phyloP scores from a whole-genome alignment of 1,140 invertebrate species.

The Coptotermes formosanus region DNA sequence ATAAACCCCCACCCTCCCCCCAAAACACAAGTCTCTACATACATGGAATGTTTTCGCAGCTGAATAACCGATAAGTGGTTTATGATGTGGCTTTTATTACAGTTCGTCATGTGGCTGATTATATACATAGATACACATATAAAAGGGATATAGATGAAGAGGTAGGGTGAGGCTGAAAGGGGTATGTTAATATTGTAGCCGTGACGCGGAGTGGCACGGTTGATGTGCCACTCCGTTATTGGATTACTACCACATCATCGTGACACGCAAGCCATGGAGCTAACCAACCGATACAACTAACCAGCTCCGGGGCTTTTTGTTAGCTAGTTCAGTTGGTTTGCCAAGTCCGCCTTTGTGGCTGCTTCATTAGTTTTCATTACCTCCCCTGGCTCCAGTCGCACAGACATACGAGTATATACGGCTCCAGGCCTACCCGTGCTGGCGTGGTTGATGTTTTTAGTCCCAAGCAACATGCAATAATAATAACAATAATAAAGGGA shows the following conservation, averaged over 20 bases:
- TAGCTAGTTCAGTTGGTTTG: background rate
- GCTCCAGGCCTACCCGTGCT: background rate
- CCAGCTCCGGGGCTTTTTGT: background rate
- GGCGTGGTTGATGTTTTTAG: background rate
- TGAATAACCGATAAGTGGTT: constrained; percentile 18
- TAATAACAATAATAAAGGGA: background rate
- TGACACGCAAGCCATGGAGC: background rate
- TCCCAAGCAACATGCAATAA: constrained; percentile 16
- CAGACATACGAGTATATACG: too few species aligned
- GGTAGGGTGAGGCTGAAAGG: background rate
- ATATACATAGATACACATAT: background rate
- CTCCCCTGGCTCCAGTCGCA: background rate
- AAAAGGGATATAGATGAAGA: background rate
- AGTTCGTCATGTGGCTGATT: background rate
- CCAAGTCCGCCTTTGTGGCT: background rate
- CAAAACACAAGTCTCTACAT: background rate
- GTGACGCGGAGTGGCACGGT: background rate
- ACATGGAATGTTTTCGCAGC: constrained; percentile 11
- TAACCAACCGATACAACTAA: background rate
- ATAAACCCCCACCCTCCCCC: background rate
- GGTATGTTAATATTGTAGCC: constrained; percentile 18
- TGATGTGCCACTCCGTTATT: constrained; percentile 14
- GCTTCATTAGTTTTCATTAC: constrained; percentile 19
- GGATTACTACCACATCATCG: constrained; percentile 14
- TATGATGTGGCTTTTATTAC: constrained; percentile 16